Base-by-base conservation (phyloP, 2,113 vertebrate genomes). In the Macquaria ambigua region DNA sequence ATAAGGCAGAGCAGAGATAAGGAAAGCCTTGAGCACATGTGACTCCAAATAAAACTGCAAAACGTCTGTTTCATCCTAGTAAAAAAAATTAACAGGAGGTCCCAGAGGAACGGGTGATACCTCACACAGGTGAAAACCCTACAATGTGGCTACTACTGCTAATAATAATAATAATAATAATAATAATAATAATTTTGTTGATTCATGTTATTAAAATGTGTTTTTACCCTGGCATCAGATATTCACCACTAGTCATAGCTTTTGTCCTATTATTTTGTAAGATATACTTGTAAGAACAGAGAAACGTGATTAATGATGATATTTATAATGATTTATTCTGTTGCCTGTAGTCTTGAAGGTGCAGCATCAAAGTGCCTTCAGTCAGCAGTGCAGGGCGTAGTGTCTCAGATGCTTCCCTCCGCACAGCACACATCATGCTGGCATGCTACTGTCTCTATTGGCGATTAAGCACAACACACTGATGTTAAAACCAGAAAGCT, bases 401-500 rank as follows among this genome's bases (percentile, higher is more conserved):
- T 3, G 25, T n/a, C 8, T 58, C 68, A 21, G 10, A 52, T 12
- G 46, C 10, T 31, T 56, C 52, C 9, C 46, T 55, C 37, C 21
- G 11, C 12, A 9, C 20, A 50, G 50, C 74, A n/a, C 34, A 21
- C 18, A 0, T 3, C 48, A 10, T 8, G 28, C 37, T 72, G 66
- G 10, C 67, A 53, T 39, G 69, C 46, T 34, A 1, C 11, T 20
- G 34, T 58, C 68, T 81, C 77, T 67, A 23, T 77, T 74, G 64
- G 63, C 5, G 71, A 80, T 75, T 75, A 68, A 72, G 48, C n/a
- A 48, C 2, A 56, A 48, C 21, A 63, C 55, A 28, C 52, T 28
- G 11, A 73, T 61, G 55, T 78, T 82, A 78, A 31, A 34, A 77
- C 64, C 70, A 67, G 25, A 77, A 83, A 91, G 82, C 91, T 85